Conservation (phyloP, 1,140 invertebrate genomes). For the Drosophila orosa region DNA sequence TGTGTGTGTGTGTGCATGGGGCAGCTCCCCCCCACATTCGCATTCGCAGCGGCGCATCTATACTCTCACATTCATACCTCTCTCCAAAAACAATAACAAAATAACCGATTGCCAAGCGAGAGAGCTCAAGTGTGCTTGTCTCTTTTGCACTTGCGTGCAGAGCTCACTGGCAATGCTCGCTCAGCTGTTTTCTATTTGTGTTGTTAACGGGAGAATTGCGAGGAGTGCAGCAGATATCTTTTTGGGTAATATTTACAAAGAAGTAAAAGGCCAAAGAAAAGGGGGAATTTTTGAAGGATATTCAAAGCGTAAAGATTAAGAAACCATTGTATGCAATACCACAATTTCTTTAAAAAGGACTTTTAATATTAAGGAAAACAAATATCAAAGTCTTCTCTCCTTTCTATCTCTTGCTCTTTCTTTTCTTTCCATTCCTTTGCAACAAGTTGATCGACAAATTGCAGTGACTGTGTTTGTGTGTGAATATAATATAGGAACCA, state of each 20-base stretch:
- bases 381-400: too few relatives aligned
- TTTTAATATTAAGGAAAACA: too few relatives aligned
- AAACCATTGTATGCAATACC: neutral
- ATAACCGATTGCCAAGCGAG: slow-evolving; percentile 23
- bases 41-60: slow-evolving; percentile 9
- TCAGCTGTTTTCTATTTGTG: slow-evolving; percentile 44
- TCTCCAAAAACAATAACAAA: slow-evolving; percentile 47
- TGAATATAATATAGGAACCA: neutral
- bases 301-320: too few relatives aligned
- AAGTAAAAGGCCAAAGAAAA: neutral
- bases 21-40: slow-evolving; percentile 21
- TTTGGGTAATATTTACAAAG: slow-evolving; percentile 9
- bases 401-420: too few relatives aligned
- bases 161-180: slow-evolving; percentile 14
- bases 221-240: slow-evolving; percentile 32
- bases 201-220: slow-evolving; percentile 22
- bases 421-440: neutral
- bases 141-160: slow-evolving; percentile 31
- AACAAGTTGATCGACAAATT: slow-evolving; percentile 28
- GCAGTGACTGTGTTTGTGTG: slow-evolving; percentile 2
- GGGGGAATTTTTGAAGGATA: neutral
- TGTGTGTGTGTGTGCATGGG: slow-evolving; percentile 19
- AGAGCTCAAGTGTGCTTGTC: slow-evolving; percentile 8
- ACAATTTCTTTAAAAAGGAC: neutral
- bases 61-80: slow-evolving; percentile 38